Percentiles rank a stretch among this genome's conserved stretches.
Evolutionary conservation across 2,797 vertebrate species (phyloP).

Genomic region (Pelobates cultripes): DNA sequence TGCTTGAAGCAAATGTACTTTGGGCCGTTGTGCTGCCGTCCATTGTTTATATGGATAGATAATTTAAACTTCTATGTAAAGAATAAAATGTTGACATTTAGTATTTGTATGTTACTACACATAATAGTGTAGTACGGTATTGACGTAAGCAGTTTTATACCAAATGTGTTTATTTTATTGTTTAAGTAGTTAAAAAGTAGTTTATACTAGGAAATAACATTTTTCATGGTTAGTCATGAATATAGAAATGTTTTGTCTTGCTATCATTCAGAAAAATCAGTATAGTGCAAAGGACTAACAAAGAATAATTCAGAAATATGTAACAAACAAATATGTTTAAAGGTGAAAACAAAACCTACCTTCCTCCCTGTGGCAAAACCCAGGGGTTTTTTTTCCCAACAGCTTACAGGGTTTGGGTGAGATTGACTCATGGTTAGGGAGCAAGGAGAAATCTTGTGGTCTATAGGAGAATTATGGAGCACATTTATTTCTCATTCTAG

Average conservation of each 20-base stretch:
- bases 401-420: too few relatives aligned
- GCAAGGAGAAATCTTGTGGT: too few relatives aligned
- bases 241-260: conserved; percentile 8
- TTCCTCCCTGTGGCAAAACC: too few relatives aligned
- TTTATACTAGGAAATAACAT: conserved; percentile 74
- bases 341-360: too few relatives aligned
- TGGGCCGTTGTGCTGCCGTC: conserved; percentile 71
- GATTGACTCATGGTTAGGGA: too few relatives aligned
- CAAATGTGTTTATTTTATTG: conserved; percentile 84
- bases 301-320: too few relatives aligned
- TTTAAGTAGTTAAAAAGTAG: conserved; percentile 80
- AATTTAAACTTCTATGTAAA: conserved; percentile 70
- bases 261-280: background rate
- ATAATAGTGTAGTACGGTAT: conserved; percentile 70
- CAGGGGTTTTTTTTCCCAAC: too few relatives aligned
- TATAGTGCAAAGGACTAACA: too few relatives aligned
- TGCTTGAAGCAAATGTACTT: conserved; percentile 77
- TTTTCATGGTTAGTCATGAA: conserved; percentile 62
- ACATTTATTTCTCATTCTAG: too few relatives aligned
- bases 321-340: too few relatives aligned
- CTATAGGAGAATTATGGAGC: too few relatives aligned
- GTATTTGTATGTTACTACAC: conserved; percentile 81
- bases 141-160: conserved; percentile 85
- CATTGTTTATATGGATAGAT: conserved; percentile 76
- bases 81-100: conserved; percentile 73